These are phyloP conservation scores for Semnornis frantzii DNA, from an alignment of 2,113 vertebrate genomes.

Conservation along the genomic window DNA sequence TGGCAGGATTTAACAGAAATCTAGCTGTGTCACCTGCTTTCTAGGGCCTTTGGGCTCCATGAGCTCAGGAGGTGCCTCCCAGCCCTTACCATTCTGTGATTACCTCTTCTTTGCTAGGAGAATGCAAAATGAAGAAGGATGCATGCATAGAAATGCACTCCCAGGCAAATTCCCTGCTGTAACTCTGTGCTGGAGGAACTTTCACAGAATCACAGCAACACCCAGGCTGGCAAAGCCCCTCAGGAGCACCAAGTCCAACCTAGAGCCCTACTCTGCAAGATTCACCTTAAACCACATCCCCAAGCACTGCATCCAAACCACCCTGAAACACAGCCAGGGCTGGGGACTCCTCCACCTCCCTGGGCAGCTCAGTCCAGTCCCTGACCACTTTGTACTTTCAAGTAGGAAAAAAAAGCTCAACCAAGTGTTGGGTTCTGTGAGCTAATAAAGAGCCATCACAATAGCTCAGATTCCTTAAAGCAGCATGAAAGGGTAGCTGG, in stretches of 20 bases:
- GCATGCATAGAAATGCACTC: not conserved
- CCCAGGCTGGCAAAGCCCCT: no score
- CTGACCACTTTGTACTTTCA: no score
- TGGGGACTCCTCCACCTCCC: no score
- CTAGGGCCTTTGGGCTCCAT: no score
- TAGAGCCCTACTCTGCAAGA: no score
- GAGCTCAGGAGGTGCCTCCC: no score
- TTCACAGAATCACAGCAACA: not conserved
- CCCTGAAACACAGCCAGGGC: no score
- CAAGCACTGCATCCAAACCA: no score
- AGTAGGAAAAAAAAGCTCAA: constrained; percentile 12
- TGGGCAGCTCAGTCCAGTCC: no score
- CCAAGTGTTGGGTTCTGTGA: constrained; percentile 13
- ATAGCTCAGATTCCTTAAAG: constrained; percentile 43
- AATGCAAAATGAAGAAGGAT: not conserved
- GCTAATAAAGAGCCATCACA: constrained; percentile 46
- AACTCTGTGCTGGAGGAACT: not conserved
- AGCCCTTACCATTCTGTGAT: no score
- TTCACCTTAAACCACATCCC: no score
- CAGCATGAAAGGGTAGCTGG: constrained; percentile 30
- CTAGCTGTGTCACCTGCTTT: not conserved
- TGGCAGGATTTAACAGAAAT: not conserved
- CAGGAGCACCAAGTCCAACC: no score
- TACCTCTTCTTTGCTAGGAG: not conserved
- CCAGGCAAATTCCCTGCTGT: not conserved